phyloP scores from a whole-genome alignment of 2,113 vertebrate species.

The Megaleporinus macrocephalus region DNA sequence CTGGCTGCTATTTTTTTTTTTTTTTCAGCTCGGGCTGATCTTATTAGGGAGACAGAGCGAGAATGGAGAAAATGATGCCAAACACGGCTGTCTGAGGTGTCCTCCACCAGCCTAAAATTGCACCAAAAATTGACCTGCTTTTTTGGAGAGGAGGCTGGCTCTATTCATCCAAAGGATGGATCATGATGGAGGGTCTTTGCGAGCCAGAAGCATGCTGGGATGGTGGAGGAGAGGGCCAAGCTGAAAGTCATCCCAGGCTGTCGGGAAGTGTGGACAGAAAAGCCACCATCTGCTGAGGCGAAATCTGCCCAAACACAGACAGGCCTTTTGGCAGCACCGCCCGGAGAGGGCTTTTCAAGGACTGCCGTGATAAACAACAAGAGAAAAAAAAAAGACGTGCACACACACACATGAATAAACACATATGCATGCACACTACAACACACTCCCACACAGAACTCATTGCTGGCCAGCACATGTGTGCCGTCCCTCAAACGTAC shows the following conservation, averaged over 20 bases:
- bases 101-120: constrained; percentile 38
- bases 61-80: constrained; percentile 22
- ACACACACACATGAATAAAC: constrained; percentile 32
- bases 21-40: constrained; percentile 3
- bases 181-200: constrained; percentile 63
- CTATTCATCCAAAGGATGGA: constrained; percentile 68
- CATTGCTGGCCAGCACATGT: constrained; percentile 6
- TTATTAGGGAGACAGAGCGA: constrained; percentile 13
- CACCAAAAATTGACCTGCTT: constrained; percentile 65
- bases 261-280: constrained; percentile 70
- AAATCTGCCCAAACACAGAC: constrained; percentile 62
- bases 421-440: neutral
- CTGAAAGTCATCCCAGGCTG: constrained; percentile 72
- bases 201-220: constrained; percentile 71
- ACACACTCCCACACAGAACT: constrained; percentile 39
- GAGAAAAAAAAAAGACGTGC: neutral
- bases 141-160: constrained; percentile 61
- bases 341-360: constrained; percentile 47
- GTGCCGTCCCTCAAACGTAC: neutral
- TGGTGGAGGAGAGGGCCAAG: constrained; percentile 66
- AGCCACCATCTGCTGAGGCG: constrained; percentile 76
- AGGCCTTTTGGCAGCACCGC: constrained; percentile 26
- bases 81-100: constrained; percentile 22
- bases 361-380: constrained; percentile 45
- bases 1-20: neutral